Evolutionary conservation across 2,888 invertebrate genomes (phyloP).

Genomic region (Philonicus albiceps): DNA sequence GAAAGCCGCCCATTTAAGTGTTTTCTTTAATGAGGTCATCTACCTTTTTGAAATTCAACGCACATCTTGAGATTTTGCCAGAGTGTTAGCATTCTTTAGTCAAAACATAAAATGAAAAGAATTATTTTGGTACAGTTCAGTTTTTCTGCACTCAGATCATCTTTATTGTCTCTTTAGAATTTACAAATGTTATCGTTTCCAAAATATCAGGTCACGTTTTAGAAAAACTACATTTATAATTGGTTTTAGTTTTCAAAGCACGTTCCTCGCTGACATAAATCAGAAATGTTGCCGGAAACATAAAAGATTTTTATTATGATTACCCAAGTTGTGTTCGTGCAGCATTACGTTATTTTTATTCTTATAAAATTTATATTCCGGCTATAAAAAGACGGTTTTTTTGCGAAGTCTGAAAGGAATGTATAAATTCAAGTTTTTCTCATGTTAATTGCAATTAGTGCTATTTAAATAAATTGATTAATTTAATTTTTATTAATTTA

Average conservation of each 20-base stretch:
- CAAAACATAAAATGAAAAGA: neutral
- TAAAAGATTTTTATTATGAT: neutral
- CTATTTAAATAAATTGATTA: too few species aligned
- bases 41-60: neutral
- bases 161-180: neutral
- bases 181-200: neutral
- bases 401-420: neutral
- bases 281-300: neutral
- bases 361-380: neutral
- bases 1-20: neutral
- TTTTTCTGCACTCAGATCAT: neutral
- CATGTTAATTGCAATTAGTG: too few species aligned
- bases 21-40: neutral
- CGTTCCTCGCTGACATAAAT: neutral
- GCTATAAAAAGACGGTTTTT: neutral
- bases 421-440: neutral
- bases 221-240: neutral
- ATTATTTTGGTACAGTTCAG: neutral
- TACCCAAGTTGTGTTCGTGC: neutral
- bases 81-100: neutral
- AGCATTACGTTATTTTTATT: neutral
- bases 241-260: neutral
- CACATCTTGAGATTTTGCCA: neutral
- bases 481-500: neutral
- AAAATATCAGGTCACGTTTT: neutral